Conservation (phyloP, 2,113 vertebrate genomes). For the Forbesichthys papilliferus region DNA sequence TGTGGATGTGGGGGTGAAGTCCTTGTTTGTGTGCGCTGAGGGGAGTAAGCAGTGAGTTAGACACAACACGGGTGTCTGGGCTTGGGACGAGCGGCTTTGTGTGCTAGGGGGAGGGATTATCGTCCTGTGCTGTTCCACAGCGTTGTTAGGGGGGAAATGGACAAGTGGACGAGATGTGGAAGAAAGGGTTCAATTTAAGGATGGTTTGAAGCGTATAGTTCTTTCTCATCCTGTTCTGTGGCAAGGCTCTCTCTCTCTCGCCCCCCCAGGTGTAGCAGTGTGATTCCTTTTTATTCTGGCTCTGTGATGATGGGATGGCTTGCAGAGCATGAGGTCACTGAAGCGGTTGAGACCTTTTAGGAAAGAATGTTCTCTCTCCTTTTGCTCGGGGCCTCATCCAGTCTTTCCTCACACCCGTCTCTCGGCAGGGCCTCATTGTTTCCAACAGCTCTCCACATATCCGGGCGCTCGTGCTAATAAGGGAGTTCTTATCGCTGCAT, state of each 20-base stretch:
- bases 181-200: background rate
- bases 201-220: background rate
- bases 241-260: background rate
- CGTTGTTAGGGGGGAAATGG: background rate
- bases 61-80: constrained; percentile 68
- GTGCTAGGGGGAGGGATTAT: constrained; percentile 29
- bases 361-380: constrained; percentile 33
- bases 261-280: constrained; percentile 2
- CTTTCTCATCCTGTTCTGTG: background rate
- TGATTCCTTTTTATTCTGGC: constrained; percentile 25
- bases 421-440: background rate
- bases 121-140: constrained; percentile 37
- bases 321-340: constrained; percentile 47
- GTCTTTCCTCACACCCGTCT: constrained; percentile 7
- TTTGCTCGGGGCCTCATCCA: constrained; percentile 17
- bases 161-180: no score
- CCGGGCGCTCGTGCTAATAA: no score
- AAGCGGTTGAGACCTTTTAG: constrained; percentile 44
- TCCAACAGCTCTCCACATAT: no score
- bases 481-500: no score
- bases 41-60: constrained; percentile 67
- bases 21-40: constrained; percentile 67
- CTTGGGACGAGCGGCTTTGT: constrained; percentile 44
- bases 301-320: constrained; percentile 52
- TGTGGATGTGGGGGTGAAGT: constrained; percentile 46